Evolutionary conservation across 1,140 invertebrate species (phyloP).

Genomic region (Drosophila punjabiensis): DNA sequence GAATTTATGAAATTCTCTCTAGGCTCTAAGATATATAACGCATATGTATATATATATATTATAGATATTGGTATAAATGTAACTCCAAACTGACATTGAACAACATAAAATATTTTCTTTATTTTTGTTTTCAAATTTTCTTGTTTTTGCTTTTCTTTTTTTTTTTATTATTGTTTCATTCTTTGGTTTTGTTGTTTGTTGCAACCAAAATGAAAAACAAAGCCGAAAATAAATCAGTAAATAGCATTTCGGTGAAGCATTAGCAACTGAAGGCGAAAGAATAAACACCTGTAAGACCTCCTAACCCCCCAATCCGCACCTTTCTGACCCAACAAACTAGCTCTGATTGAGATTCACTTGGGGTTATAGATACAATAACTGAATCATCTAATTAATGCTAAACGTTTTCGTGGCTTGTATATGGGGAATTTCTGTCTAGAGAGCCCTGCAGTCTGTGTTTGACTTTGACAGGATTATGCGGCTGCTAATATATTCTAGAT

Average conservation of each 20-base stretch:
- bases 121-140: slow-evolving; percentile 53
- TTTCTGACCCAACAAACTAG: background rate
- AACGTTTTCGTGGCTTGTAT: slow-evolving; percentile 3
- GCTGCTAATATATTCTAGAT: slow-evolving; percentile 19
- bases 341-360: slow-evolving; percentile 21
- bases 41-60: slow-evolving; percentile 74
- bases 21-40: slow-evolving; percentile 67
- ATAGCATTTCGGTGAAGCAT: slow-evolving; percentile 55
- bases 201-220: slow-evolving; percentile 65
- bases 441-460: slow-evolving; percentile 12
- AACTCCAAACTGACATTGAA: slow-evolving; percentile 85
- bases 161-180: slow-evolving; percentile 44
- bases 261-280: slow-evolving; percentile 38
- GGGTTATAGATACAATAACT: background rate
- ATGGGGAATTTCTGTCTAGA: slow-evolving; percentile 14
- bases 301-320: background rate
- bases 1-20: slow-evolving; percentile 58
- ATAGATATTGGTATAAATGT: slow-evolving; percentile 70
- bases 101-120: slow-evolving; percentile 85
- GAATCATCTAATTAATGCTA: slow-evolving; percentile 19
- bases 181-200: slow-evolving; percentile 47
- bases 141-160: slow-evolving; percentile 38
- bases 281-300: slow-evolving; percentile 27
- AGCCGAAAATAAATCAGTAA: slow-evolving; percentile 55
- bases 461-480: slow-evolving; percentile 4